Evolutionary conservation across 2,888 invertebrate species (phyloP).

Genomic region (Priocnemis perturbator): DNA sequence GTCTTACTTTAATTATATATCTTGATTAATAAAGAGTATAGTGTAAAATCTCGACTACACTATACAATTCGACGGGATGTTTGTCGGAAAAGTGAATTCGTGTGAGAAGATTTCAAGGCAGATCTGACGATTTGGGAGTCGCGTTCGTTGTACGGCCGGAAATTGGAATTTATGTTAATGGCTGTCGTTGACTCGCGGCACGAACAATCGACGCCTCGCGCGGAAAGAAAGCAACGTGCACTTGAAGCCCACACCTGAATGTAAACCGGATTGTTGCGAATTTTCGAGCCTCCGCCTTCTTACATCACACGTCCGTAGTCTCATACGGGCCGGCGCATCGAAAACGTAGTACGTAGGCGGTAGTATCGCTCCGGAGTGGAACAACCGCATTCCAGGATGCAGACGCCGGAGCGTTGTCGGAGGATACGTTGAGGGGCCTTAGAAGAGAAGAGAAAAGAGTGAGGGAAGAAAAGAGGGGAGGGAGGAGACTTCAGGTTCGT

Average conservation of each 20-base stretch:
- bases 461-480: neutral
- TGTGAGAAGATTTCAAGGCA: too few species aligned
- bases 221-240: neutral
- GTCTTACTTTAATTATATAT: too few species aligned
- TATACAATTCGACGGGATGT: too few species aligned
- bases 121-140: too few species aligned
- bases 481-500: slow-evolving; percentile 13
- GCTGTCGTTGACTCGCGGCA: too few species aligned
- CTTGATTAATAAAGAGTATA: too few species aligned
- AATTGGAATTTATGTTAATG: too few species aligned
- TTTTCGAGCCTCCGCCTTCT: slow-evolving; percentile 19
- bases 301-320: slow-evolving; percentile 40
- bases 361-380: slow-evolving; percentile 54
- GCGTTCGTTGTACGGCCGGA: too few species aligned
- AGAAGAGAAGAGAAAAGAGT: slow-evolving; percentile 7
- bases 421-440: slow-evolving; percentile 14
- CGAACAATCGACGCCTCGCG: too few species aligned
- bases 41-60: too few species aligned
- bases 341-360: slow-evolving; percentile 42
- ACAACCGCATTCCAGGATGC: slow-evolving; percentile 63
- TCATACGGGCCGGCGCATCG: slow-evolving; percentile 8
- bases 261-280: neutral
- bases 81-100: too few species aligned
- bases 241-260: neutral
- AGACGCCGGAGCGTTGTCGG: slow-evolving; percentile 44